These are phyloP conservation scores for Drosophila nr. perissopoda DNA, from an alignment of 2,888 invertebrate species.

Conservation along the genomic window DNA sequence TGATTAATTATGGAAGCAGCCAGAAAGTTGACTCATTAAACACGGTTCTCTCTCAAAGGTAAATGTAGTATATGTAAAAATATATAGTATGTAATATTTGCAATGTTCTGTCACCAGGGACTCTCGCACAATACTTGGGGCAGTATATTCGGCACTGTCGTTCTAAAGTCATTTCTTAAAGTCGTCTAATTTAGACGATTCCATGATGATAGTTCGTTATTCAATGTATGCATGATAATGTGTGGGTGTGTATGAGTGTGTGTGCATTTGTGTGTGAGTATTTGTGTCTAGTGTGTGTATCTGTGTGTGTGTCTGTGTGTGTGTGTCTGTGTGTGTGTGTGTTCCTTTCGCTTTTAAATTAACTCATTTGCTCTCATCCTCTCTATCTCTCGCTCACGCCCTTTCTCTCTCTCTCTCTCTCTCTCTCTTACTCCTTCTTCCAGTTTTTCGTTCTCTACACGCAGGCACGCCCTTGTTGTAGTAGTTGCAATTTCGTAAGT, in stretches of 20 bases:
- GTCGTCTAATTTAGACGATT: slow-evolving; percentile 78
- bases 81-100: slow-evolving; percentile 39
- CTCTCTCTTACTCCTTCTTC: slow-evolving; percentile 7
- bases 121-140: slow-evolving; percentile 55
- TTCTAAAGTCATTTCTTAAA: slow-evolving; percentile 47
- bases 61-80: slow-evolving; percentile 21
- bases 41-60: slow-evolving; percentile 30
- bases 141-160: slow-evolving; percentile 53
- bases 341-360: slow-evolving; percentile 33
- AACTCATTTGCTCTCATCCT: slow-evolving; percentile 45
- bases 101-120: slow-evolving; percentile 48
- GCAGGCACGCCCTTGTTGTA: slow-evolving; percentile 37
- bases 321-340: slow-evolving; percentile 28
- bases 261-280: slow-evolving; percentile 2
- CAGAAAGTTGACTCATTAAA: slow-evolving; percentile 36
- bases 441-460: slow-evolving; percentile 21
- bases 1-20: slow-evolving; percentile 45
- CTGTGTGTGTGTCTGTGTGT: slow-evolving; percentile 5
- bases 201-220: slow-evolving; percentile 54
- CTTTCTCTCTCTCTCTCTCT: slow-evolving; percentile 1
- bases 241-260: slow-evolving; percentile 15
- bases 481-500: slow-evolving; percentile 39
- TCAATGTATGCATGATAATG: slow-evolving; percentile 41
- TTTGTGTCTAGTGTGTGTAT: slow-evolving; percentile 9
- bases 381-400: slow-evolving; percentile 30